Evolutionary conservation across 2,888 invertebrate species (phyloP).

Genomic region (Smittia sp.): DNA sequence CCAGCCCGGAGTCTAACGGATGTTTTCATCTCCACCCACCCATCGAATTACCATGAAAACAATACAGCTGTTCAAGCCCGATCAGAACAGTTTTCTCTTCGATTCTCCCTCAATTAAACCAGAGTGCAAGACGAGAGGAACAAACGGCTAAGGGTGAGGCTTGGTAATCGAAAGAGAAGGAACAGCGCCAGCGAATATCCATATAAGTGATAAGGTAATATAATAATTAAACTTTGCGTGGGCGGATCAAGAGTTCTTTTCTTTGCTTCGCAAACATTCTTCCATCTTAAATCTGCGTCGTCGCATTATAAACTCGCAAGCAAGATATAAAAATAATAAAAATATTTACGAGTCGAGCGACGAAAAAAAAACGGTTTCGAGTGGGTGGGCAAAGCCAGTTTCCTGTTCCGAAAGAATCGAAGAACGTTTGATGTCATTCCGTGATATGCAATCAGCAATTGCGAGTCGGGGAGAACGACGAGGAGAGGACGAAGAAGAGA

Average conservation of each 20-base stretch:
- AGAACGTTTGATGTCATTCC: not conserved
- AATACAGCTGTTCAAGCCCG: not conserved
- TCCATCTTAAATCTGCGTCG: slow-evolving; percentile 5
- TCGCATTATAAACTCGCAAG: not conserved
- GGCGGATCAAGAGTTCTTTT: slow-evolving; percentile 30
- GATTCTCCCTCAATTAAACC: not conserved
- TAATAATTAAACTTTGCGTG: slow-evolving; percentile 36
- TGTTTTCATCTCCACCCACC: not conserved
- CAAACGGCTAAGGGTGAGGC: slow-evolving; percentile 31
- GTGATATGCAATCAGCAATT: slow-evolving; percentile 23
- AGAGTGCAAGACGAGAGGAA: not conserved
- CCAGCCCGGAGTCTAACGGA: too few species aligned
- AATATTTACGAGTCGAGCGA: slow-evolving; percentile 34
- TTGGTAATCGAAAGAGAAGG: not conserved
- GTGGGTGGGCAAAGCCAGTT: slow-evolving; percentile 31
- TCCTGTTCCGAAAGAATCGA: slow-evolving; percentile 30
- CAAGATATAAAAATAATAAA: slow-evolving; percentile 16
- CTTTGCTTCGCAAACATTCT: not conserved
- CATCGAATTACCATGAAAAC: not conserved
- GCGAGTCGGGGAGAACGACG: too few species aligned
- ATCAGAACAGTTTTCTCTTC: not conserved
- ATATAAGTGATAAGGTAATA: slow-evolving; percentile 38
- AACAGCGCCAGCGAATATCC: slow-evolving; percentile 15
- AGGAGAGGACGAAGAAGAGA: not conserved
- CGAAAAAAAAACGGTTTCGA: slow-evolving; percentile 26